Evolutionary conservation across 2,113 vertebrate genomes (phyloP).

Genomic region (Dissostichus mawsoni): DNA sequence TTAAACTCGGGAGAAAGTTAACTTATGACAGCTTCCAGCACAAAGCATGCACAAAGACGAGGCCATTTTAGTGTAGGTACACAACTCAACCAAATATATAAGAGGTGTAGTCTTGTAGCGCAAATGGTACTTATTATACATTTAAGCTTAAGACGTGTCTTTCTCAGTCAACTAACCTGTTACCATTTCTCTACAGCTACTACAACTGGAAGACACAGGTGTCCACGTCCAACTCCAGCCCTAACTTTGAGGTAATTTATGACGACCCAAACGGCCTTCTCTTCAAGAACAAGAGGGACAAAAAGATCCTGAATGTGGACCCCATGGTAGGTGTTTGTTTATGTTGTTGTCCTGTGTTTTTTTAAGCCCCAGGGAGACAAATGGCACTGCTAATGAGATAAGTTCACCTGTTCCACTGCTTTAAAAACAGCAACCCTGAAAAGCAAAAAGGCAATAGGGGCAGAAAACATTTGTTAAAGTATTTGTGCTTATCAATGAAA

Average conservation of each 20-base stretch:
- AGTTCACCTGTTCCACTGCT: slow-evolving; percentile 51
- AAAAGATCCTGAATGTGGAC: slow-evolving; percentile 89
- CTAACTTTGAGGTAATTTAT: slow-evolving; percentile 89
- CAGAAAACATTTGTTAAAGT: neutral
- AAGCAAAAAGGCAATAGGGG: neutral
- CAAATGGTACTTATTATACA: neutral
- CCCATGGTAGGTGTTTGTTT: slow-evolving; percentile 82
- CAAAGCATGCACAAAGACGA: too few relatives aligned
- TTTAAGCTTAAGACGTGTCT: slow-evolving; percentile 5
- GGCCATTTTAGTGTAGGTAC: too few relatives aligned
- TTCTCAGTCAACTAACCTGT: neutral
- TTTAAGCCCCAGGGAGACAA: slow-evolving; percentile 28
- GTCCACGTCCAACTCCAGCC: slow-evolving; percentile 83
- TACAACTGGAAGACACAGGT: slow-evolving; percentile 90
- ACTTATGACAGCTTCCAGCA: too few relatives aligned
- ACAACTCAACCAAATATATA: too few relatives aligned
- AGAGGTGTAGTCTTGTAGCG: too few relatives aligned
- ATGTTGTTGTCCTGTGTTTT: slow-evolving; percentile 20
- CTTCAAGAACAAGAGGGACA: slow-evolving; percentile 88
- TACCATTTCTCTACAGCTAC: slow-evolving; percentile 80
- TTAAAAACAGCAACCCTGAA: slow-evolving; percentile 46
- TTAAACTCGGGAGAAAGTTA: too few relatives aligned
- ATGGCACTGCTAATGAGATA: slow-evolving; percentile 27
- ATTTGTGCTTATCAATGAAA: neutral
- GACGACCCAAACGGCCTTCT: slow-evolving; percentile 86